Evolutionary conservation across 2,888 invertebrate genomes (phyloP), one percentile per base, ranked within the genome.

Genomic region (Villa cingulata): DNA sequence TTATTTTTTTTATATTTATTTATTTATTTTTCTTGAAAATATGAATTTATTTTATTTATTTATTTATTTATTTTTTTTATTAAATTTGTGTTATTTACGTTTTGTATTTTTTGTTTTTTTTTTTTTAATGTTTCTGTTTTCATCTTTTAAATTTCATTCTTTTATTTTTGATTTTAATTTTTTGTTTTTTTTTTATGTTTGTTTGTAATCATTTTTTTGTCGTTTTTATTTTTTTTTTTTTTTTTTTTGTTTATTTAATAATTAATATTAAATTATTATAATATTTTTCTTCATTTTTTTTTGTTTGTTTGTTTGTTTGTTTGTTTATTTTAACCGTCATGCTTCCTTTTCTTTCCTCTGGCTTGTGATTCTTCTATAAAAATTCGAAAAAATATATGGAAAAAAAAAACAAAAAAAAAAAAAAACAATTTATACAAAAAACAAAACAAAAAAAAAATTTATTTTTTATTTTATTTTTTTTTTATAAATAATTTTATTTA

Each of bases 291-390:
- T 37, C 41, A 46, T 46, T 41, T 46, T 49, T 48, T 45, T 45
- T 48, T 45, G 36, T 45, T 48, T 40, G 34, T 39, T 43, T 27
- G 20, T 39, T 49, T 46, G 48, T 48, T 44, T 29, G n/a, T n/a
- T n/a, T n/a, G n/a, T 20, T 34, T 43, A 27, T 49, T 48, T 51
- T 68, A 68, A 61, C 66, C 81, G 64, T 81, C 81, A 61, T 76
- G 76, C 73, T 82, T 82, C 74, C 81, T 76, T 64, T 81, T 82
- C 69, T 81, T 81, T 58, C 81, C 81, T 67, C 80, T 70, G 50
- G 74, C 74, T 57, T 78, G 72, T 56, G 74, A 65, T 42, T 66
- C 68, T 37, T 70, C 71, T 45, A 52, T 38, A 48, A 27, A 41
- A 16, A 23, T 65, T 32, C 4, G 4, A 34, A 34, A 10, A 14